Base-by-base conservation (phyloP, 2,113 vertebrate species). In the Lanius ludovicianus region DNA sequence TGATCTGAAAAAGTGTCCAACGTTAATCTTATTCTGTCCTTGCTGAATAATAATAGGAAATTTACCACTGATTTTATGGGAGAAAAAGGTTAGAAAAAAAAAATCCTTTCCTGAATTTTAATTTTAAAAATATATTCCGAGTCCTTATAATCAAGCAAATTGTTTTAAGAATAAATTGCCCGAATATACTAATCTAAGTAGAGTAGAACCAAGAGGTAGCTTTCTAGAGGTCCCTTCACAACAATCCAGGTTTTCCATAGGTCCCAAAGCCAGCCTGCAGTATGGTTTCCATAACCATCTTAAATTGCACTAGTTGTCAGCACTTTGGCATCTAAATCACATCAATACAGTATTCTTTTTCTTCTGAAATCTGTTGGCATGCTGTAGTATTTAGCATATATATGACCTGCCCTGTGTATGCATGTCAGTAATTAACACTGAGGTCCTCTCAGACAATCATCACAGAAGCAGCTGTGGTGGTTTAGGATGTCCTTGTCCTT, bases 401-500 rank as follows among this genome's bases (percentile, higher is more conserved):
- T 37, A 21, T 94, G 92, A 86, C 76, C 68, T 80, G 59, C 44
- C 53, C 44, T 3, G 1, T 47, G 13, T n/a, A 18, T 84, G 39
- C 70, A n/a, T 78, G 52, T 92, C 75, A 39, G 56, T 63, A 68
- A 92, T 77, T 80, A 86, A 94, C 47, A 37, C 67, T 42, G 56
- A 73, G 55, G 31, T 42, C 28, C 57, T 92, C 49, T 55, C 37
- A 83, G 70, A 42, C 78, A 83, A 31, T 70, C 50, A 20, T 67
- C 50, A 46, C 63, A 84, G 85, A 81, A 83, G 76, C 95, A 96
- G 92, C 95, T 95, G 95, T 86, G 68, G 11, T 55, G 80, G 64
- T 86, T 86, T 88, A 81, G 74, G 59, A 47, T 95, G 95, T 89
- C 90, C 71, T 31, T 90, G 89, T 86, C 60, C 90, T 87, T 95